These are phyloP conservation scores for Gobionotothen gibberifrons DNA, from an alignment of 2,797 vertebrate genomes.

Conservation along the genomic window DNA sequence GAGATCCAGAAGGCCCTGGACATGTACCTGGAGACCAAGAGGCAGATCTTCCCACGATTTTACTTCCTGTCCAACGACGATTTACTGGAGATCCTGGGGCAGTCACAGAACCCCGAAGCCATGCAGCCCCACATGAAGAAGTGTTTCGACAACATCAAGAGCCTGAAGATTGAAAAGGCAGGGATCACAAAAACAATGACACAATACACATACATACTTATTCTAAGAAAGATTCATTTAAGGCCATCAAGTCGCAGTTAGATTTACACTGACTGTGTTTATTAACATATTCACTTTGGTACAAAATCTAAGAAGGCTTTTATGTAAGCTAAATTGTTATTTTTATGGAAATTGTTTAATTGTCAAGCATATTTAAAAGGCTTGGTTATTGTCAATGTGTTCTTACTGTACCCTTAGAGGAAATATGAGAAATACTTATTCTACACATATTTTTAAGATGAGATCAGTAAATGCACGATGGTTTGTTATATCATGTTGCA, in stretches of 20 bases:
- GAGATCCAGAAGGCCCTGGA: constrained; percentile 92
- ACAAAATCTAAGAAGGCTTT: neutral
- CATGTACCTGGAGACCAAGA: constrained; percentile 91
- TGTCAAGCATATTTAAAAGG: neutral
- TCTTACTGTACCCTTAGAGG: neutral
- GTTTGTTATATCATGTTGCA: neutral
- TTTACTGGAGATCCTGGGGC: constrained; percentile 91
- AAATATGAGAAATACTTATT: neutral
- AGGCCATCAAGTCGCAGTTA: neutral
- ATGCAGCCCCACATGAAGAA: constrained; percentile 92
- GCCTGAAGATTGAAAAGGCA: constrained; percentile 86
- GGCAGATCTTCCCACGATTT: constrained; percentile 91
- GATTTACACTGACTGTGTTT: neutral
- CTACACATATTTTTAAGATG: neutral
- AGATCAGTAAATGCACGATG: neutral
- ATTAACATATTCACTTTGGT: neutral
- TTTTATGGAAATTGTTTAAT: neutral
- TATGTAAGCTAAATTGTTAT: neutral
- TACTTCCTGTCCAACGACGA: constrained; percentile 95
- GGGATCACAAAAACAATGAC: neutral
- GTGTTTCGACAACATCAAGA: constrained; percentile 92
- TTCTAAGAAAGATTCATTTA: neutral
- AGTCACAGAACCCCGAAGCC: constrained; percentile 89
- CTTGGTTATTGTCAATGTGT: neutral
- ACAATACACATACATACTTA: neutral